Base-by-base conservation (phyloP, 2,113 vertebrate genomes). In the Eudyptes chrysolophus region DNA sequence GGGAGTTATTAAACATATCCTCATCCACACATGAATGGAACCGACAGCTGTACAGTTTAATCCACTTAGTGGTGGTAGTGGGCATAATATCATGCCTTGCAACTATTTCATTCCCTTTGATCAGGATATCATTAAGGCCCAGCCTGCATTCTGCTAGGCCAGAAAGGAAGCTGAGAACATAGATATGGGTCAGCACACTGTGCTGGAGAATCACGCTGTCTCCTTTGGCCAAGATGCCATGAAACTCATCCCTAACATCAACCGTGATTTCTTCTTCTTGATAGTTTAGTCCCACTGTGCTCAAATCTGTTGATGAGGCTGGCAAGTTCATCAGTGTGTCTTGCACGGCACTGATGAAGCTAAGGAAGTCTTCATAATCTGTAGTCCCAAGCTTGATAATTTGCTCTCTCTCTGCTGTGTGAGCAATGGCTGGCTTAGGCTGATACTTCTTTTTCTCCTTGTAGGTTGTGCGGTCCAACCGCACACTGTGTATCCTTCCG, bases 91-190 rank as follows among this genome's bases (percentile, higher is more conserved):
- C 99, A 57, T 99, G 98, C 82, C 99, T 98, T 21, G 98, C 98
- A 40, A 99, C 99, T 10, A 99, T 98, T 92, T 99, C 99, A 30
- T 99, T 99, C 52, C 99, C 99, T 97, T 99, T 99, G 79, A 99
- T 83, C 22, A 98, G 98, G 66, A 99, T 44, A 36, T 99, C 99
- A 5, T 99, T 99, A 92, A 99, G 98, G 61, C 99, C 99, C 49
- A 99, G 60, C 40, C 98, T 98, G 92, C 99, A 99, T 77, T 98
- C 98, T 30, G 98, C 98, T 4, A 99, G 98, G 42, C 99, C 99
- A 9, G 98, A 99, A 66, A 99, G 97, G 94, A 99, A 99, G 68
- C 98, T 98, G 68, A 99, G 98, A 84, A 99, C 93, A 55, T 98
- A 98, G 76, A 99, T 95, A 69, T 98, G 98, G 5, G 99, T 99